Evolutionary conservation across 2,888 invertebrate genomes (phyloP), one percentile per base, ranked within the genome.

Genomic region (Bembecia ichneumoniformis): DNA sequence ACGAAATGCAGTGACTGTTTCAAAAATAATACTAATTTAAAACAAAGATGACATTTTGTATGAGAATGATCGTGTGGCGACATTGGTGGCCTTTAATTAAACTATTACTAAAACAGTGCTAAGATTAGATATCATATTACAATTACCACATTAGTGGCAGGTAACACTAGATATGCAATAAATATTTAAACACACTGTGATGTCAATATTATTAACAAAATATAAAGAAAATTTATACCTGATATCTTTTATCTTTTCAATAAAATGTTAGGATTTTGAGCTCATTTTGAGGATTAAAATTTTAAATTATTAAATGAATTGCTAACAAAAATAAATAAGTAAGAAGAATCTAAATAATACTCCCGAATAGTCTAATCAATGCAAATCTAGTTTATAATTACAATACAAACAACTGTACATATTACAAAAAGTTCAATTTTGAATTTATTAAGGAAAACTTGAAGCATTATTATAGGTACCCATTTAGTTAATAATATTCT

Each of bases 71-170:
- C 28, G 1, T 28, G 28, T 40, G 40, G 40, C 40, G 14, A 40
- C 40, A 40, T n/a, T 40, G 11, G 40, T 40, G 11, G 40, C 17
- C 44, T 15, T 44, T 7, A 44, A 10, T 44, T 44, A 44, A 11
- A 44, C 15, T 16, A 17, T 44, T 44, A 44, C 15, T 44, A 16
- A 44, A 16, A 56, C 40, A 62, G 74, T 77, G 78, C 81, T 78
- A 80, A 80, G 77, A 74, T 66, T 68, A 72, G 70, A 79, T 72
- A 73, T 66, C 72, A 63, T 61, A 60, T 40, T 40, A 13, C n/a
- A 40, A n/a, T 40, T 13, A 40, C 14, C 40, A 40, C 2, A 40
- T 13, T 40, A 40, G n/a, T 28, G 7, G 9, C 20, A 9, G 7
- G n/a, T 13, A 13, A 40, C 7, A 40, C 40, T n/a, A 40, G 40